These are phyloP conservation scores for Byasa hedistus DNA, from an alignment of 2,888 invertebrate genomes.

Conservation along the genomic window DNA sequence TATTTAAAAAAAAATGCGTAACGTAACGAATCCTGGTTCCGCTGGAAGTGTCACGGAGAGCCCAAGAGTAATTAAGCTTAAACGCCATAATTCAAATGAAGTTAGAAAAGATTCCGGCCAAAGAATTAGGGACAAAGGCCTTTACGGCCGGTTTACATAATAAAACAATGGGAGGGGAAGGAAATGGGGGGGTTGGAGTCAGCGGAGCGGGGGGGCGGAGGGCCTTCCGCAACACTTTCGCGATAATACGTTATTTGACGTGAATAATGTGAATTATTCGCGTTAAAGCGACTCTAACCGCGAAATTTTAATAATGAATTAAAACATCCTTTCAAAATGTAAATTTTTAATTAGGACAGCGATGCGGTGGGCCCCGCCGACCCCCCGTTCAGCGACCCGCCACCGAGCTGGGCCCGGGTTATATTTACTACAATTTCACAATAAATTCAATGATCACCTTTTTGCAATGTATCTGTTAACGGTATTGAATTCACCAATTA, in stretches of 20 bases:
- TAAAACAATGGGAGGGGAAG: constrained; percentile 45
- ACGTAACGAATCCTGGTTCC: constrained; percentile 9
- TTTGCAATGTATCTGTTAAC: constrained; percentile 1
- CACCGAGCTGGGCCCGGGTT: constrained; percentile 16
- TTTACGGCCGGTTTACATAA: constrained; percentile 54
- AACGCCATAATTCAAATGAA: constrained; percentile 65
- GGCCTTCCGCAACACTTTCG: constrained; percentile 35
- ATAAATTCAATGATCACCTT: constrained; percentile 1
- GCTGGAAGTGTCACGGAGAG: constrained; percentile 33
- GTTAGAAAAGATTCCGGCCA: constrained; percentile 65
- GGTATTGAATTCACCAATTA: constrained; percentile 1
- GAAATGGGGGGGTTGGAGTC: not conserved
- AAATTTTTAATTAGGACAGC: constrained; percentile 73
- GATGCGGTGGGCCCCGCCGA: constrained; percentile 34
- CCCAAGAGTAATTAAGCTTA: constrained; percentile 61
- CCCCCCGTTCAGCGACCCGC: constrained; percentile 36
- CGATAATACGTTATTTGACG: constrained; percentile 55
- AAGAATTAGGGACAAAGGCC: constrained; percentile 58
- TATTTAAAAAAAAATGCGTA: not conserved
- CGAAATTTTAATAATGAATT: constrained; percentile 77
- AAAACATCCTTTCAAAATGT: constrained; percentile 74
- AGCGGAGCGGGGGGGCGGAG: constrained; percentile 5
- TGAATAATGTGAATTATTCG: constrained; percentile 57
- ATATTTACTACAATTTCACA: constrained; percentile 17
- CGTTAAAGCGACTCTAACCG: constrained; percentile 62